Base-by-base conservation (phyloP, 2,888 invertebrate genomes). In the Poecilus cupreus region DNA sequence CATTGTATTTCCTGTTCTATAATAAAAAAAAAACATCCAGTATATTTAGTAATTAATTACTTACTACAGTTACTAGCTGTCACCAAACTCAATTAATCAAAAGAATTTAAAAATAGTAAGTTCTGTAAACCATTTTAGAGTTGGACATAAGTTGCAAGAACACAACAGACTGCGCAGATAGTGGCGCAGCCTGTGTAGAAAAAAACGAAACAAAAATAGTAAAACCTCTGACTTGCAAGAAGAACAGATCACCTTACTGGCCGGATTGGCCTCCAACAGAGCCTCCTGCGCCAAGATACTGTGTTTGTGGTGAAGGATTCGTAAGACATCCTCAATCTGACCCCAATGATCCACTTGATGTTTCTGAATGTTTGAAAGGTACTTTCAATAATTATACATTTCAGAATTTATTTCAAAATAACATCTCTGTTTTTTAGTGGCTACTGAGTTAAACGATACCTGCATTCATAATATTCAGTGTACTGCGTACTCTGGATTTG, bases 381-480 rank as follows among this genome's bases (percentile, higher is more conserved):
- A 57, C 49, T 72, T n/a, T 72, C 8, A 72, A 22, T 46, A 46
- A 4, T 46, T 46, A 46, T 18, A 3, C 8, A 51, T 51, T 10
- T 43, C 43, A 11, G 0, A 2, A 18, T 20, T 4, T 8, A 18
- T 11, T 16, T 16, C 37, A 0, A 13, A 70, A 39, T 37, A 0
- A 74, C 32, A 10, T 54, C 20, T 5, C 22, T 20, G 20, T 54
- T 20, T 54, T 54, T 37, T 54, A 76, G 76, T 76, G 24, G 57
- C 76, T 8, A 76, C 57, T 13, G 18, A 0, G 1, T 26, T 18
- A 5, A 54, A 76, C 57, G 76, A 37, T 8, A 39, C 20, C 2
- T 76, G 76, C 22, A 57, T 3, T 49, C 26, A 76, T n/a, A 13
- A 54, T 37, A 57, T 76, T n/a, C 76, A 76, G 32, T 76, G 76